Base-by-base conservation (phyloP, 2,797 vertebrate genomes). In the Lycodopsis pacificus region DNA sequence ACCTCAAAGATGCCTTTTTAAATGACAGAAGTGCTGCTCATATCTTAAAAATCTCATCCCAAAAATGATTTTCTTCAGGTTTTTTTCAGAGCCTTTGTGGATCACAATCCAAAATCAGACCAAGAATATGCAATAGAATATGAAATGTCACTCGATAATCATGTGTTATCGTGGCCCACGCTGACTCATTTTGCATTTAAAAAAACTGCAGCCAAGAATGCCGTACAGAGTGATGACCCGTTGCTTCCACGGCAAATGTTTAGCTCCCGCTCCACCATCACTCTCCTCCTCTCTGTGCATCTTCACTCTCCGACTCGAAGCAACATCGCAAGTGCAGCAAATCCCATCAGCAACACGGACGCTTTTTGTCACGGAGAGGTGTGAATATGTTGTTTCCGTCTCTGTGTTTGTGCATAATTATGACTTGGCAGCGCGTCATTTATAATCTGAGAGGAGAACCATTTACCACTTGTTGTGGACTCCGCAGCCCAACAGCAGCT, bases 351-450 rank as follows among this genome's bases (percentile, higher is more conserved):
- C 69, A 6, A 71, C 62, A 13, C 32, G 13, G 48, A 67, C 70
- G 51, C 68, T 80, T 62, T 79, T 73, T 84, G 75, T 83, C 73
- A 38, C 20, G 61, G 65, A 86, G 68, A 84, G 64, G 85, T 85
- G 82, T 77, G 71, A 65, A 56, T 75, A 58, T 80, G 77, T 75
- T 73, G 65, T 71, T 69, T 71, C 72, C 58, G 17, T 70, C 71
- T 75, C 58, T 75, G 75, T 76, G 76, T 83, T 76, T 85, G 54
- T 77, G 73, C 66, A 78, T 85, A 80, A 87, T 87, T 87, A 84
- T 62, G 58, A 79, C 53, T 56, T 70, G 76, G 68, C 79, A 58
- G 46, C 30, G 17, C 54, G 66, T 79, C 69, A 59, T 79, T 79
- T 69, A 51, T 76, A 80, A 88, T 87, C 81, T 71, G 67, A 65